Percentiles rank a stretch among this genome's conserved stretches.
phyloP scores from a whole-genome alignment of 2,797 vertebrate species.

The Phataginus tricuspis region DNA sequence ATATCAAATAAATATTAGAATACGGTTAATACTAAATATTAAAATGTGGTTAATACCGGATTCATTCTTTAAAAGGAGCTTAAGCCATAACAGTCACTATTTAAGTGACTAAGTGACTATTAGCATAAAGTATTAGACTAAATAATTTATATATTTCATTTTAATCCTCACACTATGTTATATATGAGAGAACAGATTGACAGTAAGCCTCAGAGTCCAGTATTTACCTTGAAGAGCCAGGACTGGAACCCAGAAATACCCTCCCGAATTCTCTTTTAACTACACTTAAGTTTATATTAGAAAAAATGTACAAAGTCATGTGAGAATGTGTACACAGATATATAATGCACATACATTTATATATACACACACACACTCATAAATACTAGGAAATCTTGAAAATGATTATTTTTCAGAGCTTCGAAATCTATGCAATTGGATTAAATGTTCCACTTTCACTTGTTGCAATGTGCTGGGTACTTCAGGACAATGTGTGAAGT shows the following conservation, averaged over 20 bases:
- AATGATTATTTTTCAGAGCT: neutral
- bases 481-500: neutral
- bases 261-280: neutral
- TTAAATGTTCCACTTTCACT: neutral
- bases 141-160: neutral
- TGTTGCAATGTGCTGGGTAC: neutral
- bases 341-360: neutral
- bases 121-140: neutral
- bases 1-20: slow-evolving; percentile 26
- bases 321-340: neutral
- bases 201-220: neutral
- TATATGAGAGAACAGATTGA: neutral
- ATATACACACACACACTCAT: neutral
- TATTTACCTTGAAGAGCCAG: neutral
- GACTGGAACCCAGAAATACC: neutral
- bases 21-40: neutral
- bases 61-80: slow-evolving; percentile 5
- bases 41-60: neutral
- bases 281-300: neutral
- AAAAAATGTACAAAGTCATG: neutral
- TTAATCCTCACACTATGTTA: neutral
- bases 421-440: neutral
- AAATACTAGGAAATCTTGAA: neutral
- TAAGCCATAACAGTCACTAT: neutral
- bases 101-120: neutral